Percentiles rank a stretch among this genome's conserved stretches.
These are phyloP conservation scores for Strigamia crassipes DNA, from an alignment of 2,888 invertebrate genomes.

Conservation along the genomic window DNA sequence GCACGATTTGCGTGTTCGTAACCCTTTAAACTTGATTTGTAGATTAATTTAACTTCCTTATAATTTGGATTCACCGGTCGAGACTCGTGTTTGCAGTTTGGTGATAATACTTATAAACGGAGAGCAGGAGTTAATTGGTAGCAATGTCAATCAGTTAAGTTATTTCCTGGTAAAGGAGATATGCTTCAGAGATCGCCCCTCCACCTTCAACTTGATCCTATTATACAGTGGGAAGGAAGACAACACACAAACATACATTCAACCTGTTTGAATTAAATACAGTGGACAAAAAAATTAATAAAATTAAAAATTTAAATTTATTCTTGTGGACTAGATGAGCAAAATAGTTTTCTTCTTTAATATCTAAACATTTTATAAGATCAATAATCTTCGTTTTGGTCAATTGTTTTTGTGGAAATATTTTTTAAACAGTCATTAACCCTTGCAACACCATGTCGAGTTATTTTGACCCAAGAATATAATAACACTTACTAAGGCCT, in stretches of 20 bases:
- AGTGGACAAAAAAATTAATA: background rate
- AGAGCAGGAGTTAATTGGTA: conserved; percentile 4
- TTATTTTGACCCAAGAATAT: background rate
- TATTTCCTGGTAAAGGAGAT: conserved; percentile 37
- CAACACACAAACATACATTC: background rate
- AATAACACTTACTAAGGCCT: background rate
- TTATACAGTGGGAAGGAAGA: background rate
- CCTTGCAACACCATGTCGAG: background rate
- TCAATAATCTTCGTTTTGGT: background rate
- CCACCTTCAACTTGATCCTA: conserved; percentile 19
- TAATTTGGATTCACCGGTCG: background rate
- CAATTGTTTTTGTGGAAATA: background rate
- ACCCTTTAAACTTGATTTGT: background rate
- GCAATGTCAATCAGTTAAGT: background rate
- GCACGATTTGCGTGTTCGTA: background rate
- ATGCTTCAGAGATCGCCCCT: conserved; percentile 24
- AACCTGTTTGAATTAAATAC: conserved; percentile 16
- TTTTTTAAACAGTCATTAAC: background rate
- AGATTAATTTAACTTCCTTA: background rate
- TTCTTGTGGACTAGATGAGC: background rate
- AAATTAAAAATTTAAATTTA: background rate
- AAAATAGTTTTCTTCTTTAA: background rate
- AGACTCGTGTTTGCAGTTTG: background rate
- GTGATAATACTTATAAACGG: background rate
- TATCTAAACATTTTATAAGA: background rate